Evolutionary conservation across 1,140 invertebrate species (phyloP).

Genomic region (Bradysia coprophila): DNA sequence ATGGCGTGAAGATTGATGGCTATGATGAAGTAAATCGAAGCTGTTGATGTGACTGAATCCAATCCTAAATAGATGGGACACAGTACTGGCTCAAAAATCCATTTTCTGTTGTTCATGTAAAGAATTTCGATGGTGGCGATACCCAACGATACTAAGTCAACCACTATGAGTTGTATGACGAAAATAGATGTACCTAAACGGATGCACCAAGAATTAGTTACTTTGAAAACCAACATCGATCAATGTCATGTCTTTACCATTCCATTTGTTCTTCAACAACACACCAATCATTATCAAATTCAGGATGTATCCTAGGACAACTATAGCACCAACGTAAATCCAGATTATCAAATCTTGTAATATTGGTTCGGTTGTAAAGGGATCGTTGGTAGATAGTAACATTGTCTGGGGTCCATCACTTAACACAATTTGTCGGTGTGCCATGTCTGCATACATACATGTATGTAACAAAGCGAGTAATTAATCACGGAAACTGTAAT

Average conservation of each 20-base stretch:
- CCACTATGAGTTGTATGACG: conserved; percentile 27
- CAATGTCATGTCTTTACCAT: not conserved
- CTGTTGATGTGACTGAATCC: conserved; percentile 29
- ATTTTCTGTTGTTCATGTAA: conserved; percentile 24
- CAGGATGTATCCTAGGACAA: not conserved
- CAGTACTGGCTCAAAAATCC: conserved; percentile 24
- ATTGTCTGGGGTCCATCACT: too few relatives aligned
- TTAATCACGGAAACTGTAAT: too few relatives aligned
- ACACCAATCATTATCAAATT: not conserved
- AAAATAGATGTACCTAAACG: conserved; percentile 29
- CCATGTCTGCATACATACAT: too few relatives aligned
- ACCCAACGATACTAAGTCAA: conserved; percentile 25
- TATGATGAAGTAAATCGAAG: conserved; percentile 27
- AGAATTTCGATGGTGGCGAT: conserved; percentile 28
- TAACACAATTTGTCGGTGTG: too few relatives aligned
- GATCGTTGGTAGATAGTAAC: too few relatives aligned
- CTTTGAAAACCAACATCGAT: not conserved
- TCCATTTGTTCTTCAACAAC: not conserved
- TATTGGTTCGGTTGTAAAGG: too few relatives aligned
- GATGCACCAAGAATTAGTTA: conserved; percentile 6
- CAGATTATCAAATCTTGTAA: not conserved
- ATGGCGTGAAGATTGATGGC: conserved; percentile 30
- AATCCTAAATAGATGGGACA: conserved; percentile 29
- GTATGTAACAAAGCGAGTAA: too few relatives aligned
- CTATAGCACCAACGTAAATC: not conserved